phyloP scores from a whole-genome alignment of 2,888 invertebrate species.

The Anarsia innoxiella region DNA sequence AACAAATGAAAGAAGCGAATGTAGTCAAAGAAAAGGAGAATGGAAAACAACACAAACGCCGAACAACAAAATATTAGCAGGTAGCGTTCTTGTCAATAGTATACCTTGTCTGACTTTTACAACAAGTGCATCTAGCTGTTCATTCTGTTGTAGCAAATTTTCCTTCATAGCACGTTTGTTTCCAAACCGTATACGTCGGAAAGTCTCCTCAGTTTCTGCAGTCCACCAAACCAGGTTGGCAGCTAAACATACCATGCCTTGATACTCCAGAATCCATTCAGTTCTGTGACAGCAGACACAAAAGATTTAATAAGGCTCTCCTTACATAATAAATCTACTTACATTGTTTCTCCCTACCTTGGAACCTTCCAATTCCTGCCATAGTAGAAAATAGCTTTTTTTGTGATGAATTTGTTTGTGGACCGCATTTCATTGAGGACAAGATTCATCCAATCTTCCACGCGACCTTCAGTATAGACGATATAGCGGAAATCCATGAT shows the following conservation, averaged over 20 bases:
- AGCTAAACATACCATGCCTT: constrained; percentile 90
- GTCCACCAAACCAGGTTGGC: constrained; percentile 98
- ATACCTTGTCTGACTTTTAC: constrained; percentile 76
- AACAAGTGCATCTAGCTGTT: constrained; percentile 89
- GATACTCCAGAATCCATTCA: constrained; percentile 92
- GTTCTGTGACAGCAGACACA: constrained; percentile 76
- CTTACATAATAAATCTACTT: too few species aligned
- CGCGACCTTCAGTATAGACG: constrained; percentile 85
- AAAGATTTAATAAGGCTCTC: too few species aligned
- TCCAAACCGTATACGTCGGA: constrained; percentile 79
- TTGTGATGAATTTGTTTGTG: constrained; percentile 88
- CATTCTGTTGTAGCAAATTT: constrained; percentile 85
- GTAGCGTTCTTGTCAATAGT: too few species aligned
- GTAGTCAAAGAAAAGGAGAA: too few species aligned
- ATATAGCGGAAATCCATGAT: constrained; percentile 85
- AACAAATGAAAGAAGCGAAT: too few species aligned
- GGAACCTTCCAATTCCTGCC: constrained; percentile 81
- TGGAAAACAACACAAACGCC: too few species aligned
- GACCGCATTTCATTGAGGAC: constrained; percentile 89
- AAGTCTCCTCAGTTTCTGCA: constrained; percentile 94
- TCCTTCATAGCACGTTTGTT: constrained; percentile 93
- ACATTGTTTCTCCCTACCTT: constrained; percentile 68
- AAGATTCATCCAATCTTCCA: constrained; percentile 95
- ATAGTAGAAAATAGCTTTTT: constrained; percentile 91
- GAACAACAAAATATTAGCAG: too few species aligned